Conservation (phyloP, 2,888 invertebrate genomes). For the Aleiodes testaceus region DNA sequence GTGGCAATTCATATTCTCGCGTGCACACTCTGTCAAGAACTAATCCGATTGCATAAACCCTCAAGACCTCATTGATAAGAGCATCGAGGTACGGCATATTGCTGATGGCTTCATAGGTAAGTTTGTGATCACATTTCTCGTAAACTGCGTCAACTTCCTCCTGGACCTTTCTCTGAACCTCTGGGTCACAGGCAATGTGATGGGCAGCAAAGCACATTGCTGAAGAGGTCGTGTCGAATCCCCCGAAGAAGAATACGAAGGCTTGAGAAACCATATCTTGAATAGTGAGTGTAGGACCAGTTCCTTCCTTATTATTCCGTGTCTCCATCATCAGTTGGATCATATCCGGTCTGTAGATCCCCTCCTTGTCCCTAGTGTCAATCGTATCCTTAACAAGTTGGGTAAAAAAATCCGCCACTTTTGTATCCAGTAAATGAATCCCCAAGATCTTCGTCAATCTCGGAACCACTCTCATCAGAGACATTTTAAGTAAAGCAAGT, state of each 20-base stretch:
- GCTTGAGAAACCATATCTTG: slow-evolving; percentile 74
- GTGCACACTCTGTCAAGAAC: slow-evolving; percentile 62
- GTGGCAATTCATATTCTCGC: slow-evolving; percentile 59
- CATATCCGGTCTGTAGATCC: slow-evolving; percentile 74
- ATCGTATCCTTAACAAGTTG: slow-evolving; percentile 54
- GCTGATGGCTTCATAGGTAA: slow-evolving; percentile 71
- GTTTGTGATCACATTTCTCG: slow-evolving; percentile 58
- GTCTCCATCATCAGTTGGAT: slow-evolving; percentile 76
- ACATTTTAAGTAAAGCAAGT: slow-evolving; percentile 42
- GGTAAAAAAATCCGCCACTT: slow-evolving; percentile 51
- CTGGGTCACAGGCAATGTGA: slow-evolving; percentile 66
- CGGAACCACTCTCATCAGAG: slow-evolving; percentile 49
- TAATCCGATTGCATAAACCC: slow-evolving; percentile 59
- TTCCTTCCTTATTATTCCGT: slow-evolving; percentile 48
- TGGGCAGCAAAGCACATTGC: slow-evolving; percentile 60
- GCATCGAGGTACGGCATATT: slow-evolving; percentile 76
- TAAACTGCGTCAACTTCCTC: slow-evolving; percentile 60
- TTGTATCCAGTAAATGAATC: slow-evolving; percentile 35
- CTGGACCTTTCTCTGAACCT: slow-evolving; percentile 72
- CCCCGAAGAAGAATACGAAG: slow-evolving; percentile 64
- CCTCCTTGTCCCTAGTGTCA: slow-evolving; percentile 52
- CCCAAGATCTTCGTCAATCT: slow-evolving; percentile 52
- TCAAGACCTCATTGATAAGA: slow-evolving; percentile 69
- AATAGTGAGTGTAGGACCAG: slow-evolving; percentile 47
- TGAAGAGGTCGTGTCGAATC: slow-evolving; percentile 62